These are phyloP conservation scores for Genyomyrus donnyi DNA, from an alignment of 2,113 vertebrate genomes.

Conservation along the genomic window DNA sequence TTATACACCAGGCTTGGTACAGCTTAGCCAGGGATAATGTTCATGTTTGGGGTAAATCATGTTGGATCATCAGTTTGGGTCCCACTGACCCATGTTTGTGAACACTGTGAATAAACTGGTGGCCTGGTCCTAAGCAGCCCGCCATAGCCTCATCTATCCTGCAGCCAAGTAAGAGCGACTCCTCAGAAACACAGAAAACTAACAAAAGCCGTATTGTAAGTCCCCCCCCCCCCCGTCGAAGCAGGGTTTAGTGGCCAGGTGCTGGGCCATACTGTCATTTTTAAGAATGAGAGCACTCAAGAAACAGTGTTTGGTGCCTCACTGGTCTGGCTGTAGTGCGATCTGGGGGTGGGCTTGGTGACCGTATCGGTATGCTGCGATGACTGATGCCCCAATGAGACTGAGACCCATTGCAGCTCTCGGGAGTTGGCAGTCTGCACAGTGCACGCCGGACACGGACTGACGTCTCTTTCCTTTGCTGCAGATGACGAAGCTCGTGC, in stretches of 20 bases:
- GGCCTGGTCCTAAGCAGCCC: neutral
- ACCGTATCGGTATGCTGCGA: neutral
- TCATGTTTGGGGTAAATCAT: neutral
- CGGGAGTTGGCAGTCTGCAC: neutral
- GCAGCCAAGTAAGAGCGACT: neutral
- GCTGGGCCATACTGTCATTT: neutral
- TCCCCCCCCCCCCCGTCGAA: neutral
- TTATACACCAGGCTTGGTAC: neutral
- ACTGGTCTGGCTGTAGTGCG: neutral
- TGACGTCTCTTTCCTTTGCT: conserved; percentile 54
- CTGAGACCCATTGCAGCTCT: neutral
- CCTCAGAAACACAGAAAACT: neutral
- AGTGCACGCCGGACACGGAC: neutral
- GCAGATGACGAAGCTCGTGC: conserved; percentile 82
- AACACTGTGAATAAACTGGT: neutral
- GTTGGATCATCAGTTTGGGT: neutral
- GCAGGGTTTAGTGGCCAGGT: neutral
- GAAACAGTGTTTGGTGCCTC: neutral
- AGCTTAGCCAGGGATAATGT: neutral
- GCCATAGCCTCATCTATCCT: neutral
- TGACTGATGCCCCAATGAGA: neutral
- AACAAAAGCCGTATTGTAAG: neutral
- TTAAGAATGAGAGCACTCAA: neutral
- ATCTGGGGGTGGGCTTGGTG: neutral
- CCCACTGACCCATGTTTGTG: neutral